Percentiles rank a stretch among this genome's conserved stretches.
Conservation (phyloP, 2,797 vertebrate species). For the Helicolenus hilgendorfi region DNA sequence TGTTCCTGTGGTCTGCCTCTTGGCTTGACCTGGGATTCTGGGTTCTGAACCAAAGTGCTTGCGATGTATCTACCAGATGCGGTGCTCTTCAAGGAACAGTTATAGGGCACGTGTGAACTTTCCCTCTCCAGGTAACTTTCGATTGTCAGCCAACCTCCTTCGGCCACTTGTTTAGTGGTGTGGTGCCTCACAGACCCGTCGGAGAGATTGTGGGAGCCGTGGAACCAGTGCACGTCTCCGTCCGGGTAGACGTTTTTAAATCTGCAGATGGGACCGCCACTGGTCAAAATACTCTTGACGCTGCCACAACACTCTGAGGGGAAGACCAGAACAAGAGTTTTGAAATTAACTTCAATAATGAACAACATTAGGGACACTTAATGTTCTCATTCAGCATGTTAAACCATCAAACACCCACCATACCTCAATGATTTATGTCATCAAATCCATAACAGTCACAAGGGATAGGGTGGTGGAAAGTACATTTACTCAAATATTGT, state of each 20-base stretch:
- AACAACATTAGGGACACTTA: not conserved
- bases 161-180: conserved; percentile 8
- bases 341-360: not conserved
- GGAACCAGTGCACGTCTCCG: conserved; percentile 81
- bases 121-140: conserved; percentile 4
- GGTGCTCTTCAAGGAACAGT: conserved; percentile 74
- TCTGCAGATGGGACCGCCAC: conserved; percentile 29
- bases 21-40: fast-evolving
- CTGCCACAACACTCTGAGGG: conserved; percentile 58
- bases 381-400: not conserved
- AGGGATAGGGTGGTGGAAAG: not conserved
- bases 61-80: conserved; percentile 49
- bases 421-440: not conserved
- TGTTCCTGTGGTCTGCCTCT: fast-evolving
- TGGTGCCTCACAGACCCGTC: not conserved
- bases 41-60: not conserved
- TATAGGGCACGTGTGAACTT: conserved; percentile 7
- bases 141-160: conserved; percentile 59
- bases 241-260: conserved; percentile 73
- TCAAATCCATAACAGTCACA: not conserved
- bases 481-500: not conserved
- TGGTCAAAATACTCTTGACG: fast-evolving
- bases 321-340: conserved; percentile 4
- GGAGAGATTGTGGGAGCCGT: conserved; percentile 19
- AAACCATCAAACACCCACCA: not conserved